Evolutionary conservation across 2,888 invertebrate species (phyloP), one percentile per base, ranked within the genome.

Genomic region (Trachelus tabidus): DNA sequence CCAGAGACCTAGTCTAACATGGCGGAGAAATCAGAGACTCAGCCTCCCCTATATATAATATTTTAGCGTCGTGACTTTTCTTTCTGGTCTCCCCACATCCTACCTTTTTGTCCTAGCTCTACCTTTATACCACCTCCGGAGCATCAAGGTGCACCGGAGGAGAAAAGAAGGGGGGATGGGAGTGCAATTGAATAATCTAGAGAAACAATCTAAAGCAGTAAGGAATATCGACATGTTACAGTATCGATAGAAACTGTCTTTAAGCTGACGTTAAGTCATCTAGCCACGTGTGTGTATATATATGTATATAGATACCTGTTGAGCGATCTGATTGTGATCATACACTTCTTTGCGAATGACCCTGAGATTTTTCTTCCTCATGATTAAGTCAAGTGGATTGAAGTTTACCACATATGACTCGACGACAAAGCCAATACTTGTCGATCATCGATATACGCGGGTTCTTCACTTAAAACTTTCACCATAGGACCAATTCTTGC

Each of bases 351-450:
- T 91, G 81, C 91, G 91, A 79, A 91, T 79, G 76, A 91, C 90
- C 78, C 89, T 85, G 15, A 88, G 85, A 76, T 91, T 91, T 85
- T 91, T 91, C 83, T 91, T 91, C 89, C 91, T 90, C 91, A 91
- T 91, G 77, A 76, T 79, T 37, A 37, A 31, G 74, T 74, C 31
- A 74, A 71, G 33, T 71, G 31, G 31, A 71, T 33, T 9, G 6
- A 31, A 34, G n/a, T n/a, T 31, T 34, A 11, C 2, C 71, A 34
- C 34, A 15, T 56, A 9, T 23, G 56, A 23, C 15, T 35, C 34
- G 35, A 35, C 56, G 56, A 56, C 23, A 9, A 23, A 56, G 56
- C 56, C 56, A 56, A 56, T 23, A 35, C 74, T 37, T 35, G 34
- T 74, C 74, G 74, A 74, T 34, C 74, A 74, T 74, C 74, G 74